These are phyloP conservation scores for Homarus gammarus DNA, from an alignment of 2,888 invertebrate genomes.

Conservation along the genomic window DNA sequence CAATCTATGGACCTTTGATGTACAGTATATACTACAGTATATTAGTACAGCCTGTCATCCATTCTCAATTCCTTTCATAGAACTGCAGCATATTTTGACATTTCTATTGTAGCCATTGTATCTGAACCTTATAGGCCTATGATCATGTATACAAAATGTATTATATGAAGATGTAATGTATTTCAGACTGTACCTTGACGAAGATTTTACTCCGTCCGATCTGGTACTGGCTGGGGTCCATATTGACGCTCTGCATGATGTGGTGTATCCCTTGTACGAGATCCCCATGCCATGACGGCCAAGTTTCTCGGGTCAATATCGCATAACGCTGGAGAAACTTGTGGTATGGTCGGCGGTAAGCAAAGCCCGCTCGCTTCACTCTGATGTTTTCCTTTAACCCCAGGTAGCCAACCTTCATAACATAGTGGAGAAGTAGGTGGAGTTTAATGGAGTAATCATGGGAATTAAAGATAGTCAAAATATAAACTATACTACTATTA, in stretches of 20 bases:
- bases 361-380: conserved; percentile 85
- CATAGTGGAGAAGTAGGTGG: not conserved
- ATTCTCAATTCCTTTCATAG: too few species aligned
- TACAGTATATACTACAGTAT: too few species aligned
- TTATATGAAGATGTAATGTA: not conserved
- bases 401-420: conserved; percentile 82
- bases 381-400: conserved; percentile 86
- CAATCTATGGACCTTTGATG: too few species aligned
- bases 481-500: too few species aligned
- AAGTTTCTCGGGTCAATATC: conserved; percentile 84
- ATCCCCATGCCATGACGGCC: conserved; percentile 83
- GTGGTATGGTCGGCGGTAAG: conserved; percentile 83
- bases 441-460: too few species aligned
- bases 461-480: too few species aligned
- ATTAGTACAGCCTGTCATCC: too few species aligned
- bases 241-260: conserved; percentile 82
- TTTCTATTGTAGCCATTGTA: too few species aligned
- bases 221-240: conserved; percentile 84
- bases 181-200: conserved; percentile 81
- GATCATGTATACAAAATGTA: too few species aligned
- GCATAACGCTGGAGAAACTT: conserved; percentile 85
- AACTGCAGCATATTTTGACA: too few species aligned
- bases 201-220: conserved; percentile 85
- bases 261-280: conserved; percentile 82
- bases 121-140: too few species aligned